Evolutionary conservation across 2,113 vertebrate genomes (phyloP).

Genomic region (Istiophorus platypterus): DNA sequence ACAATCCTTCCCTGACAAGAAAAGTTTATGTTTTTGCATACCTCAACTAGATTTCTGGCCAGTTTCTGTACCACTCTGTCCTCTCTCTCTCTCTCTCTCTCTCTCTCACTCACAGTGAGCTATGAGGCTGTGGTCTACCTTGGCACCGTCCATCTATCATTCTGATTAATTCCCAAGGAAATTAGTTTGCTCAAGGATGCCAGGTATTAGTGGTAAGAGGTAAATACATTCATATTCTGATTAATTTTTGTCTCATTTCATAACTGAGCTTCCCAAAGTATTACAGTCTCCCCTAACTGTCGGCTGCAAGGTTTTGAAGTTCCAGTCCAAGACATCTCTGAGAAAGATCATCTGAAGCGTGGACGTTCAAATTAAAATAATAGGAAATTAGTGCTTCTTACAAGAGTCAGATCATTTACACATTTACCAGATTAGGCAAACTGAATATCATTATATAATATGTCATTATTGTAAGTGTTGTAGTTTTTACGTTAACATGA

Average conservation of each 20-base stretch:
- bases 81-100: constrained; percentile 26
- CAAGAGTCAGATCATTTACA: background rate
- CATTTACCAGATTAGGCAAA: background rate
- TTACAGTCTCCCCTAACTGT: constrained; percentile 18
- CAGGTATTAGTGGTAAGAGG: constrained; percentile 15
- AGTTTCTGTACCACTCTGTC: constrained; percentile 9
- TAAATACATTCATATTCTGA: constrained; percentile 46
- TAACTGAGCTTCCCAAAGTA: background rate
- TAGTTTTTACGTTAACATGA: background rate
- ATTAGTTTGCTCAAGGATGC: constrained; percentile 24
- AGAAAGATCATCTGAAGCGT: background rate
- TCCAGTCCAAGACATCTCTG: background rate
- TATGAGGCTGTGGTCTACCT: constrained; percentile 32
- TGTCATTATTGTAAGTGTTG: background rate
- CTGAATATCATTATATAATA: background rate
- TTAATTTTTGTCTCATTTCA: constrained; percentile 43
- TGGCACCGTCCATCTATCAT: constrained; percentile 31
- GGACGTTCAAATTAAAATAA: background rate
- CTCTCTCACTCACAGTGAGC: constrained; percentile 10
- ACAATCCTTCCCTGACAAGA: background rate
- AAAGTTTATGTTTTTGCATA: constrained; percentile 33
- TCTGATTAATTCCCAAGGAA: constrained; percentile 35
- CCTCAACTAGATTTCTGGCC: constrained; percentile 23
- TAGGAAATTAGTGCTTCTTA: background rate
- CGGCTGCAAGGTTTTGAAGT: background rate